phyloP scores from a whole-genome alignment of 2,797 vertebrate species.

The Gobio occitaniae region DNA sequence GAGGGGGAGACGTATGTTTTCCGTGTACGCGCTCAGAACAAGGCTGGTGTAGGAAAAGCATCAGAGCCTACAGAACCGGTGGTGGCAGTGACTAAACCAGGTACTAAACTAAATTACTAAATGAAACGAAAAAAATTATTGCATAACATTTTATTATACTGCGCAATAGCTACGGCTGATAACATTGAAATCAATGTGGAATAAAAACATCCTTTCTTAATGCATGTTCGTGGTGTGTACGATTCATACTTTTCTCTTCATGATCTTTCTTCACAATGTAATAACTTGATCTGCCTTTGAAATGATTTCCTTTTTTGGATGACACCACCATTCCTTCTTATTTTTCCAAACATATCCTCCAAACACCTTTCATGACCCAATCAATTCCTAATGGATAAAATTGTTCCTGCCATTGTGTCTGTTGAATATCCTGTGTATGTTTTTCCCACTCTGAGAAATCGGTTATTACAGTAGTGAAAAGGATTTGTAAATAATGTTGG shows the following conservation, averaged over 20 bases:
- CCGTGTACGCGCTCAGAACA: slow-evolving; percentile 92
- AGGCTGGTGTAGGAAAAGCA: slow-evolving; percentile 90
- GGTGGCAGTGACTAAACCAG: slow-evolving; percentile 84
- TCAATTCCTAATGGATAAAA: background rate
- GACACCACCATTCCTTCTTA: background rate
- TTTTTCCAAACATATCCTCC: background rate
- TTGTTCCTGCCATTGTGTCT: background rate
- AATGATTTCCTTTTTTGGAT: background rate
- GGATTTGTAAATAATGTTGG: background rate
- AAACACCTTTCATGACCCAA: slow-evolving; percentile 3
- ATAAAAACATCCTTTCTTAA: background rate
- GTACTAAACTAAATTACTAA: slow-evolving; percentile 33
- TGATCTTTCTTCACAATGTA: slow-evolving; percentile 1
- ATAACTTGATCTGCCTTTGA: background rate
- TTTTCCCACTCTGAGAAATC: background rate
- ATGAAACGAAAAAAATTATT: background rate
- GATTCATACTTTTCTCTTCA: background rate
- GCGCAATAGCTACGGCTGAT: background rate
- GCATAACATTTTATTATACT: background rate
- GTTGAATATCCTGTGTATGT: background rate
- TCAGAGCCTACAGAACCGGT: slow-evolving; percentile 88
- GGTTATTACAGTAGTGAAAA: background rate
- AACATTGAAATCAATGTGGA: background rate
- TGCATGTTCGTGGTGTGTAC: background rate
- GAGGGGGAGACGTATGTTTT: slow-evolving; percentile 88